Base-by-base conservation (phyloP, 2,113 vertebrate species). In the Gulo gulo region DNA sequence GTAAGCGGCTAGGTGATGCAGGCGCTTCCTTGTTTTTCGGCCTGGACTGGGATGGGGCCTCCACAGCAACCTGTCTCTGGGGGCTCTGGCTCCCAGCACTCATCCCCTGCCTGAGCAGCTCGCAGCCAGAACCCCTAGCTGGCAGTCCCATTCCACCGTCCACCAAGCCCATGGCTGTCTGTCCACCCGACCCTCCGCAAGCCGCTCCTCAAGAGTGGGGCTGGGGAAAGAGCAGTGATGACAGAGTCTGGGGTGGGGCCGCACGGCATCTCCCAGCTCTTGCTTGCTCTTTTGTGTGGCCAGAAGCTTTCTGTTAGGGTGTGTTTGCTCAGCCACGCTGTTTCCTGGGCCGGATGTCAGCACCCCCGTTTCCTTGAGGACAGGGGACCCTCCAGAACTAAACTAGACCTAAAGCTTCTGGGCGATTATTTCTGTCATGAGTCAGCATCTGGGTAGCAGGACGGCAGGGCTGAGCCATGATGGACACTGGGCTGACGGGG, bases 401-500 rank as follows among this genome's bases (percentile, higher is more conserved):
- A 8, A 80, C 47, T 26, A 52, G 57, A 50, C 26, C 31, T 23
- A 76, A 16, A 74, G 57, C 15, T 50, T 55, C 31, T 6, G 24
- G 18, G 67, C 73, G 21, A 36, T 26, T 12, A 6, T 23, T 47
- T 2, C 7, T 4, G 20, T 42, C 7, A 2, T 94, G 96, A 97
- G 93, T 97, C 93, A 91, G 95, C 93, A 47, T 34, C 24, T 6
- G 74, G 36, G 20, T 16, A 7, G 39, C 61, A 39, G 63, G 50
- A n/a, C 1, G 42, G 83, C 39, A 55, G 39, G 9, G 15, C 57
- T 14, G 23, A 91, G 55, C 36, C 2, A 1, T 1, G 13, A 3
- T 18, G 78, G 78, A 4, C 3, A 2, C 10, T 36, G 3, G 8
- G 15, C 59, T 14, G 69, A 16, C 65, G n/a, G 2, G 42, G n/a